These are phyloP conservation scores for Eupeodes latifasciatus DNA, from an alignment of 2,888 invertebrate species.

Conservation along the genomic window DNA sequence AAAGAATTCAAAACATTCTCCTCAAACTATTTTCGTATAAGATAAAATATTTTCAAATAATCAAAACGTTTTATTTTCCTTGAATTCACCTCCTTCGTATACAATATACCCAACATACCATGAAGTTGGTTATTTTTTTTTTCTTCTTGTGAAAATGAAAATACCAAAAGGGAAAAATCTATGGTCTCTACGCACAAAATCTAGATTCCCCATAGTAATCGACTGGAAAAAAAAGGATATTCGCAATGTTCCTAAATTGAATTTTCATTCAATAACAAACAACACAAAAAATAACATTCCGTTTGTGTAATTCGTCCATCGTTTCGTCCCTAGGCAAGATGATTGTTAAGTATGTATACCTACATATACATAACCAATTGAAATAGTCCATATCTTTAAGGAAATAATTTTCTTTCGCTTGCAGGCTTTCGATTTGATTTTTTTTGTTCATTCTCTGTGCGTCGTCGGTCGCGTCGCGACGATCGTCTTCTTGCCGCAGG, in stretches of 20 bases:
- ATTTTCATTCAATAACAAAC: slow-evolving; percentile 72
- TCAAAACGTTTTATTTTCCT: slow-evolving; percentile 34
- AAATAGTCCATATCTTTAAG: slow-evolving; percentile 45
- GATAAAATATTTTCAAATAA: slow-evolving; percentile 26
- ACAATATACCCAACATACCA: no score
- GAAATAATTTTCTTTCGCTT: slow-evolving; percentile 42
- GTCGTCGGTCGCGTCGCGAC: neutral
- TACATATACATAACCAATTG: slow-evolving; percentile 20
- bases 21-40: slow-evolving; percentile 4
- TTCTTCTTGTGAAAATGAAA: neutral
- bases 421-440: slow-evolving; percentile 44
- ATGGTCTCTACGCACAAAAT: slow-evolving; percentile 38
- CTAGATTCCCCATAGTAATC: slow-evolving; percentile 66
- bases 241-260: slow-evolving; percentile 71
- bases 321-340: slow-evolving; percentile 30
- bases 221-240: slow-evolving; percentile 68
- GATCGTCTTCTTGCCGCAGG: slow-evolving; percentile 27
- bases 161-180: slow-evolving; percentile 15
- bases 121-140: neutral
- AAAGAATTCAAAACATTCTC: slow-evolving; percentile 23
- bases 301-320: slow-evolving; percentile 53
- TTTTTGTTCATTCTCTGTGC: neutral
- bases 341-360: neutral
- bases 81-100: neutral
- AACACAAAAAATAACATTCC: slow-evolving; percentile 73